Base-by-base conservation (phyloP, 2,113 vertebrate genomes). In the Mus pahari region DNA sequence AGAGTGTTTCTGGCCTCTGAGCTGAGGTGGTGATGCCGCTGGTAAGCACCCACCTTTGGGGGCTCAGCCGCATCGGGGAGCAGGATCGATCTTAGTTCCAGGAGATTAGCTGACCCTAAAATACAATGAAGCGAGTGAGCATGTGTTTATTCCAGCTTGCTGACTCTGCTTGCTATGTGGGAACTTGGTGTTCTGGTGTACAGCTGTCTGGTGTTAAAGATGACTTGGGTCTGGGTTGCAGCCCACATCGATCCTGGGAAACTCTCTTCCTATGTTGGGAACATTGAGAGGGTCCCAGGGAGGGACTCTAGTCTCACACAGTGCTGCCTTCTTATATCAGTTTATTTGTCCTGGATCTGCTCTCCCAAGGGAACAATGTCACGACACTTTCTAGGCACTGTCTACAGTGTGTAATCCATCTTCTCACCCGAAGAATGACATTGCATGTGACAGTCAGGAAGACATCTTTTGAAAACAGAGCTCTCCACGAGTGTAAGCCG, bases 381-480 rank as follows among this genome's bases (percentile, higher is more conserved):
- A 62, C 12, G 24, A 28, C 22, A 26, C 53, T 77, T 95, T 94
- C 48, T 58, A 75, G 48, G 10, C 33, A 87, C 0, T 28, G 42
- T 79, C 53, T 74, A 50, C 31, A 39, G 22, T 28, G 94, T 92
- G 83, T 58, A 58, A 36, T 83, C n/a, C 77, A 1, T 45, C 45
- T 3, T 92, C 84, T 94, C 62, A 66, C 53, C 1, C 90, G 53
- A 86, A 89, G 77, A 74, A 78, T 66, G 39, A 90, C 55, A 50
- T 42, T 79, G 79, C 55, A 33, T 1, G 10, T 79, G 78, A 20
- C 16, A 42, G 70, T 68, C 92, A 36, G 14, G 79, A 95, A 89
- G 79, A 75, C n/a, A 81, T 68, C 70, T 93, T 77, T 28, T 88
- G 60, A 53, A 89, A 94, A 86, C 53, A 96, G 73, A 92, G 60